phyloP scores from a whole-genome alignment of 1,140 invertebrate species.

The Campoletis sonorensis region DNA sequence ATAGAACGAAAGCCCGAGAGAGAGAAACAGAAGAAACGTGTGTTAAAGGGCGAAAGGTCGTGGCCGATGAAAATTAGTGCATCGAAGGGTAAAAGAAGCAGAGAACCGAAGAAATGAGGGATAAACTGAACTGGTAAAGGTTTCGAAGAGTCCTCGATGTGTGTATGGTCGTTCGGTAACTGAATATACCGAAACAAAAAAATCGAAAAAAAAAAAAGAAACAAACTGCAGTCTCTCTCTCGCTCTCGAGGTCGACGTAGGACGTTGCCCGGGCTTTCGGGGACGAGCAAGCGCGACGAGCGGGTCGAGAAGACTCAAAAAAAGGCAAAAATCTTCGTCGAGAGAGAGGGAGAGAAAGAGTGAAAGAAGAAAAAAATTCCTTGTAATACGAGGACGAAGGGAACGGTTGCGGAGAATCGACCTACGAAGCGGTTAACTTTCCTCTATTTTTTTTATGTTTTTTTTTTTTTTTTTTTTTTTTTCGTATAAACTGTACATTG shows the following conservation, averaged over 20 bases:
- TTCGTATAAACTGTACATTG: background rate
- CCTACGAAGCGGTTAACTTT: background rate
- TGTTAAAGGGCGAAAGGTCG: too few species aligned
- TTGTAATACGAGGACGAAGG: slow-evolving; percentile 8
- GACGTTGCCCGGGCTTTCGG: background rate
- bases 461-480: background rate
- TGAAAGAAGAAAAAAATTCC: background rate
- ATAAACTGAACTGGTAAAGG: too few species aligned
- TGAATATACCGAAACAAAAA: too few species aligned
- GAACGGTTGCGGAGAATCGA: background rate
- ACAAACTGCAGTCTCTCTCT: background rate
- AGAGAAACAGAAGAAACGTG: too few species aligned
- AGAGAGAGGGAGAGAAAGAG: background rate
- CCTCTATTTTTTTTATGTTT: background rate
- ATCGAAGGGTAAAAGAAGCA: too few species aligned
- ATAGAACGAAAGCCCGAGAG: too few species aligned
- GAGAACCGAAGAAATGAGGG: too few species aligned
- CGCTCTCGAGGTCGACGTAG: slow-evolving; percentile 4
- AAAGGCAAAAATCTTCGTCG: background rate
- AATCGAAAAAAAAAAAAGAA: too few species aligned
- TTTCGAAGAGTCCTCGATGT: too few species aligned
- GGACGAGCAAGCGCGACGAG: background rate
- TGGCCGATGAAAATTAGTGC: too few species aligned
- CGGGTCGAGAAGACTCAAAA: background rate
- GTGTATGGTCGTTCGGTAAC: too few species aligned